Base-by-base conservation (phyloP, 2,113 vertebrate species). In the Stictonetta naevosa region DNA sequence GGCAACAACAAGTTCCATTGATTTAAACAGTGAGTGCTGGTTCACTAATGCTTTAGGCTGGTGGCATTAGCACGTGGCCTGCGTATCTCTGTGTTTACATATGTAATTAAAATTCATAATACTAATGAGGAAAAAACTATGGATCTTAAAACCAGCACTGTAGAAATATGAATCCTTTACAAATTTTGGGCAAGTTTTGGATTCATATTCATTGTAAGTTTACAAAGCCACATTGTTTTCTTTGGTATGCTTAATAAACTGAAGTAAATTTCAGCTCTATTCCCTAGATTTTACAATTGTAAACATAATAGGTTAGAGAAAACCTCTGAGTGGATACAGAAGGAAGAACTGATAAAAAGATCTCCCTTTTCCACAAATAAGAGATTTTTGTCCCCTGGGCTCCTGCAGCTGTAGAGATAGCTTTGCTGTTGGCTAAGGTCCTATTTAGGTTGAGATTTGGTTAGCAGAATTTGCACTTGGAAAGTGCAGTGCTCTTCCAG, bases 1-100 rank as follows among this genome's bases (percentile, higher is more conserved):
- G 94, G 38, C 40, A 95, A 44, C 69, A 90, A 68, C 36, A 31
- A 64, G 46, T 75, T 48, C 90, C 69, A 86, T 59, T 95, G 69
- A 94, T 86, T 91, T 90, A 91, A 92, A 87, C 73, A 92, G 56
- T 83, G 64, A 90, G 26, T 73, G 53, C 68, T 91, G 75, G 82
- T 76, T 88, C 95, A 84, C 10, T 92, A 94, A 91, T 86, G 63
- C 34, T 93, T 91, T 75, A 72, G 50, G 4, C 33, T 73, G 46
- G 34, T 92, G 68, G 25, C 38, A 82, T 88, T 95, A 92, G 29
- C 66, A 76, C 63, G n/a, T 78, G 82, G 48, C 29, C 26, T 86
- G 5, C 22, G 72, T 55, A 83, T 25, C 42, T 94, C 92, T 90
- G 52, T 74, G 46, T 74, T 86, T n/a, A 76, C 4, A 63, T 89